These are phyloP conservation scores for Naja naja DNA, from an alignment of 2,113 vertebrate genomes.

Conservation along the genomic window DNA sequence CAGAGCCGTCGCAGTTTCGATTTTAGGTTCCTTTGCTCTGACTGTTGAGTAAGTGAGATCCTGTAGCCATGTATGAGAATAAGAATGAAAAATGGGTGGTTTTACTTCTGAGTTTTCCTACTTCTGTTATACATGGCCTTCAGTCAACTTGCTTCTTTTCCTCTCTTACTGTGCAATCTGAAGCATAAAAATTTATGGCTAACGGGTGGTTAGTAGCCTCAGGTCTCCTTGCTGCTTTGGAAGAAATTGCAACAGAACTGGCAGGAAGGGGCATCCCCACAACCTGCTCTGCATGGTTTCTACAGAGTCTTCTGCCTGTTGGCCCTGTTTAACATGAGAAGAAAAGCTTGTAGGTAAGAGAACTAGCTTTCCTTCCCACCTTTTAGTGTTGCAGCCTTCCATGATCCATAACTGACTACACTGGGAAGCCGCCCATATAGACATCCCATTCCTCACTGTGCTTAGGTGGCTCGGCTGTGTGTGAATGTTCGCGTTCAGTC, in stretches of 20 bases:
- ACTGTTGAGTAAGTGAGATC: neutral
- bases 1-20: neutral
- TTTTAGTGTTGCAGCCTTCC: neutral
- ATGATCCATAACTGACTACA: neutral
- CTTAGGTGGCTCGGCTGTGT: neutral
- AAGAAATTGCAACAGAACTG: constrained; percentile 21
- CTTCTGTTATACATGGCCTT: constrained; percentile 24
- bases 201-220: constrained; percentile 13
- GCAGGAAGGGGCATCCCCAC: constrained; percentile 14
- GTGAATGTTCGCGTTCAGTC: neutral
- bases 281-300: neutral
- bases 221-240: constrained; percentile 25
- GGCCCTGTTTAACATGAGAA: constrained; percentile 19
- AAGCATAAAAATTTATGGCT: neutral
- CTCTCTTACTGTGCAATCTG: neutral
- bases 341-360: constrained; percentile 30
- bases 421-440: neutral
- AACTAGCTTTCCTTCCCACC: constrained; percentile 8
- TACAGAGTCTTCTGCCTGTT: constrained; percentile 3
- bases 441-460: neutral
- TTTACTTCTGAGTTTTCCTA: constrained; percentile 17
- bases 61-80: neutral
- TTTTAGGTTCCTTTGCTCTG: neutral
- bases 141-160: neutral
- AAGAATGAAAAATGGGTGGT: neutral